Evolutionary conservation across 2,888 invertebrate species (phyloP), one percentile per base, ranked within the genome.

Genomic region (Lasioglossum zephyrum): DNA sequence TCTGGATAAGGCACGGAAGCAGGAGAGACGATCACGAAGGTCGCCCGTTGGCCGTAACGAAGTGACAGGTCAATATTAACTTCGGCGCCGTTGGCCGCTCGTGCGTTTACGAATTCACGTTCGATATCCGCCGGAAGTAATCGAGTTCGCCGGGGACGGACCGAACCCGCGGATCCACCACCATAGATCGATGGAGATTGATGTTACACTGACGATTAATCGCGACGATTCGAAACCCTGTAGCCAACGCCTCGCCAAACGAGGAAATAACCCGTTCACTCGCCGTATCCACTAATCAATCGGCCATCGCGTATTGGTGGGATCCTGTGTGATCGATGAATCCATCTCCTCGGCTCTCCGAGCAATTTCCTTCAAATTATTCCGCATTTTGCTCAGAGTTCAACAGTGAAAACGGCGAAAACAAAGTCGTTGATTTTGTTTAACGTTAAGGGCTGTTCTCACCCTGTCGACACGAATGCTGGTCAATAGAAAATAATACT

Each of bases 81-180:
- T 88, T 91, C 84, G 91, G 90, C 90, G 92, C 87, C 85, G 85
- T 74, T 89, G 66, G 77, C 31, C 70, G 60, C 22, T 57, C 75
- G 83, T 77, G 84, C 84, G 81, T 77, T 81, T 88, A 77, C 90
- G 86, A 92, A 86, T 91, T 92, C 90, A 79, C 86, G 90, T 90
- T 92, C 91, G 92, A 93, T 93, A 92, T 93, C 93, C 92, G 92
- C 84, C 92, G 93, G 93, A 93, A 92, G 92, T 91, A 93, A 93
- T 93, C 90, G 90, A 87, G 88, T 92, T 92, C 89, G 70, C 41
- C 75, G 74, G 82, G 84, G 80, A 75, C 49, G 74, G 44, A 36
- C 22, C 53, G 22, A 53, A 3, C 22, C 69, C 77, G 39, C 53
- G 83, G 78, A 87, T 79, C 85, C 79, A 69, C 39, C 53, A 22